Evolutionary conservation across 2,888 invertebrate genomes (phyloP), one percentile per base, ranked within the genome.

Genomic region (Drosophila bunnanda): DNA sequence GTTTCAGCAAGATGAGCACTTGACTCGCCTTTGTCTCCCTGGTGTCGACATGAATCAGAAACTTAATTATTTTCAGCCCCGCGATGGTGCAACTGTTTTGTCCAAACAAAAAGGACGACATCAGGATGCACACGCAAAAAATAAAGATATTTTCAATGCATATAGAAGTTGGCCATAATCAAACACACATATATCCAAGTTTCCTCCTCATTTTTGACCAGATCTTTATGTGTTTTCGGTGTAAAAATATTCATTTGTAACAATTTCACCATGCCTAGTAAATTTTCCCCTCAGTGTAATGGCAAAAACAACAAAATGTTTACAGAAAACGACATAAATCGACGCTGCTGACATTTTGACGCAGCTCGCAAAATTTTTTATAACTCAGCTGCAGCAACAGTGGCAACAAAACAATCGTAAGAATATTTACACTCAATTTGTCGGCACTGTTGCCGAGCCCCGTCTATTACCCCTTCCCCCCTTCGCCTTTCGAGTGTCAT

Each of bases 391-490:
- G 64, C 68, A 71, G 48, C 56, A 57, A 58, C 48, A 78, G 53
- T 58, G 66, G 54, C 73, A 81, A 71, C 78, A 80, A 79, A 78
- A 69, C 79, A 71, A 78, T 78, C 77, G 76, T 74, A 66, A 86
- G 72, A 81, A 79, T 88, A 85, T 85, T 85, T 85, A 86, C 84
- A 88, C 79, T 88, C 84, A 86, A 85, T 85, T 85, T 85, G 84
- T 73, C 77, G 61, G 50, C 55, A 36, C 59, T 46, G 15, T 20
- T 30, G 48, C 22, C 22, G 22, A 39, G 48, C 38, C 39, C 25
- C 22, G 32, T 15, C 39, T 9, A 4, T 20, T 9, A 6, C 30
- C 41, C 34, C 12, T 1, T 10, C 28, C 34, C 30, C n/a, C 36
- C 25, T 9, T 38, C 12, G 13, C 44, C 38, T 72, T 72, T 66